Base-by-base conservation (phyloP, 2,888 invertebrate species). In the Alloplasta piceator region DNA sequence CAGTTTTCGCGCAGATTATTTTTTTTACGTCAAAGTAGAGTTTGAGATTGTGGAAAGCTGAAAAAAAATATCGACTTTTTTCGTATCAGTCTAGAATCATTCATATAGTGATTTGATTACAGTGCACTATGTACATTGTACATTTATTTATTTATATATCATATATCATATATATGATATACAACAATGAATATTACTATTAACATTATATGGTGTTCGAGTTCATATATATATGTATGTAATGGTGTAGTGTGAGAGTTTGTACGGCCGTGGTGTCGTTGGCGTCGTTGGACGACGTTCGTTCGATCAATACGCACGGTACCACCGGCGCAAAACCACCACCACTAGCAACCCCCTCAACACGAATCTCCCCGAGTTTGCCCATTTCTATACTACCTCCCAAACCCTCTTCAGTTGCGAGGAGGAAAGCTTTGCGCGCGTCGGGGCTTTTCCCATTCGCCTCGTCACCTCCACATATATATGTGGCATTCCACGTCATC, bases 241-340 rank as follows among this genome's bases (percentile, higher is more conserved):
- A 73, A 66, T 48, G 39, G 43, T 26, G 67, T 48, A 58, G 78
- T 71, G 82, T 84, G 87, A 84, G 86, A 84, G 87, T 86, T 83
- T 83, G 85, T 86, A 88, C 84, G 86, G 82, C 80, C 80, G 83
- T 82, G 77, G 80, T 74, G 83, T 80, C 85, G 82, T 81, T 80
- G 84, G 84, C 85, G 85, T 82, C 80, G 85, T 74, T 70, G 81
- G 82, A 84, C 85, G 84, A 82, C 81, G 77, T 85, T 87, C 85
- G 86, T 86, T 87, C 91, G 91, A 91, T 91, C 91, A 91, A 91
- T 91, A 91, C 90, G 87, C 88, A 88, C 91, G 75, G 84, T 80
- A 82, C 80, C 87, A 88, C 86, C 88, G 86, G 86, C 83, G 82
- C 87, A 86, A 26, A 26, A 83, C 86, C 85, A 78, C 79, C 68